Percentiles rank a stretch among this genome's conserved stretches.
Evolutionary conservation across 1,140 invertebrate species (phyloP).

Genomic region (Danaus plexippus): DNA sequence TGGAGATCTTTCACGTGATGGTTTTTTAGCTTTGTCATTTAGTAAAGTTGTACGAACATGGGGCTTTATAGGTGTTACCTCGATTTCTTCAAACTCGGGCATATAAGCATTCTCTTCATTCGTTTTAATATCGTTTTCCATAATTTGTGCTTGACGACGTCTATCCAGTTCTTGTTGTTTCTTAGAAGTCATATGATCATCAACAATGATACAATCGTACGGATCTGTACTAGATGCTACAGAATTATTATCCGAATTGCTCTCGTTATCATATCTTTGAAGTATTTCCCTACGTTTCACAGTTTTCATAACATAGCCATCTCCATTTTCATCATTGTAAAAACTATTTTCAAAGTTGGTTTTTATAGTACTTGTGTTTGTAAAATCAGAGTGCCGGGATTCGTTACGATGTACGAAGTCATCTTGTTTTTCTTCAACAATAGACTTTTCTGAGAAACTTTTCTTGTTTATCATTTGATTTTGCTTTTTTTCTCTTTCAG

Average conservation of each 20-base stretch:
- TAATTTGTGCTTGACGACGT: slow-evolving; percentile 48
- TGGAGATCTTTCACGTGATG: slow-evolving; percentile 49
- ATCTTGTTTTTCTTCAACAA: slow-evolving; percentile 63
- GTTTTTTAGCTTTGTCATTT: slow-evolving; percentile 58
- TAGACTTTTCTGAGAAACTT: slow-evolving; percentile 65
- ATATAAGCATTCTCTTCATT: slow-evolving; percentile 66
- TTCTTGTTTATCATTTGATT: slow-evolving; percentile 56
- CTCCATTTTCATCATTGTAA: slow-evolving; percentile 74
- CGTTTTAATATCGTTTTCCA: slow-evolving; percentile 60
- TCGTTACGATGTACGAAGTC: slow-evolving; percentile 64
- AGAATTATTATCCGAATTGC: slow-evolving; percentile 74
- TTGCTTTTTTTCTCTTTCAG: slow-evolving; percentile 56
- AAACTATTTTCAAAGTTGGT: slow-evolving; percentile 74
- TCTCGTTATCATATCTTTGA: slow-evolving; percentile 77
- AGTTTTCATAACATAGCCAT: slow-evolving; percentile 77
- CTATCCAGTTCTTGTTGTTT: slow-evolving; percentile 73
- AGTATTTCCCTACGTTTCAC: slow-evolving; percentile 79
- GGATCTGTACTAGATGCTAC: slow-evolving; percentile 78
- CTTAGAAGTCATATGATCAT: slow-evolving; percentile 77
- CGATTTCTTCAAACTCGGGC: slow-evolving; percentile 68
- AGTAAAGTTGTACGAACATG: slow-evolving; percentile 58
- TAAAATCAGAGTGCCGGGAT: slow-evolving; percentile 67
- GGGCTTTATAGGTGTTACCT: slow-evolving; percentile 66
- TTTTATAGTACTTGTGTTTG: slow-evolving; percentile 67
- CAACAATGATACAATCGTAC: slow-evolving; percentile 81